These are phyloP conservation scores for Hycleus cichorii DNA, from an alignment of 1,140 invertebrate genomes.

Conservation along the genomic window DNA sequence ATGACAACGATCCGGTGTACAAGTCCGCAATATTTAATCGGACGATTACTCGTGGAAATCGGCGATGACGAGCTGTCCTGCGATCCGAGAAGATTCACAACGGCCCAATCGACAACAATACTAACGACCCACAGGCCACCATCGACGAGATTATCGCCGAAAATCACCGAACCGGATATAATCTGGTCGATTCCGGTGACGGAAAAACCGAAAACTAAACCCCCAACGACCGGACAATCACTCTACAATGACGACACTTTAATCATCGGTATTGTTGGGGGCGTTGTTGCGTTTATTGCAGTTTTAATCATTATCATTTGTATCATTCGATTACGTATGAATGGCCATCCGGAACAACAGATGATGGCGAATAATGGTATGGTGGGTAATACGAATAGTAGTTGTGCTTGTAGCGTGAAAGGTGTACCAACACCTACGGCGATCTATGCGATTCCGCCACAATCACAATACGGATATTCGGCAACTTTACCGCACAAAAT, in stretches of 20 bases:
- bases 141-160: conserved; percentile 45
- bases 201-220: conserved; percentile 45
- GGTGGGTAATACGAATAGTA: conserved; percentile 43
- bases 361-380: conserved; percentile 34
- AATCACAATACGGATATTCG: conserved; percentile 47
- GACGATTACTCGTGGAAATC: conserved; percentile 61
- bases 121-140: conserved; percentile 36
- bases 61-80: conserved; percentile 73
- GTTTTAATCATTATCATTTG: conserved; percentile 83
- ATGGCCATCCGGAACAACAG: conserved; percentile 52
- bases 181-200: conserved; percentile 74
- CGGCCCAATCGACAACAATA: conserved; percentile 42
- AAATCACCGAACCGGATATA: conserved; percentile 69
- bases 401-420: conserved; percentile 45
- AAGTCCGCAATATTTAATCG: conserved; percentile 59
- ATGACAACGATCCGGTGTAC: conserved; percentile 56
- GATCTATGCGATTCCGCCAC: conserved; percentile 46
- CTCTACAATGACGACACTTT: conserved; percentile 81
- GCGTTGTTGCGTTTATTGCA: conserved; percentile 82
- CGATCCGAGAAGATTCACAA: conserved; percentile 53
- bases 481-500: conserved; percentile 57
- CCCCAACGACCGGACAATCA: conserved; percentile 48
- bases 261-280: conserved; percentile 86
- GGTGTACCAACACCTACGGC: conserved; percentile 41
- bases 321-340: conserved; percentile 66